Evolutionary conservation across 1,140 invertebrate genomes (phyloP).

Genomic region (Maniola jurtina): DNA sequence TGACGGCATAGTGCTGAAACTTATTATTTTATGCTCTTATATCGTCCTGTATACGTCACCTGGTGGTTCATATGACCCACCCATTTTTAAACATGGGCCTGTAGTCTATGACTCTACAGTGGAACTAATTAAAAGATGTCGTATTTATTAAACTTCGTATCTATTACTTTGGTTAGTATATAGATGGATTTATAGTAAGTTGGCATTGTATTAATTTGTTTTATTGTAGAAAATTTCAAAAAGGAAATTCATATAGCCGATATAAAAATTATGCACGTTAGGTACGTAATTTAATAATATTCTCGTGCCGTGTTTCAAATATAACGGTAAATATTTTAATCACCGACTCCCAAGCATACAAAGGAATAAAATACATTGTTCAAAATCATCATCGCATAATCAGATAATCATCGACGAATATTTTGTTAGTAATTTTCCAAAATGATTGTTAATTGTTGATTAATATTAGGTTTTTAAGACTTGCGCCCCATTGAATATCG

Average conservation of each 20-base stretch:
- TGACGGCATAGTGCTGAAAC: no score
- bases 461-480: slow-evolving; percentile 65
- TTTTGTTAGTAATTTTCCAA: slow-evolving; percentile 27
- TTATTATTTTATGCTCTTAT: no score
- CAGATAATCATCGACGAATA: slow-evolving; percentile 25
- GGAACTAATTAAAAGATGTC: background rate
- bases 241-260: background rate
- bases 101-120: background rate
- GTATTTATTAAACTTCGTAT: background rate
- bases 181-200: no score
- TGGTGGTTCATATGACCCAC: no score
- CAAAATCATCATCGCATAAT: background rate
- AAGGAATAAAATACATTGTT: background rate
- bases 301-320: no score
- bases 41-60: no score
- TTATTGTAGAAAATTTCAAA: no score
- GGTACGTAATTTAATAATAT: no score
- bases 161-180: no score
- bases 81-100: no score
- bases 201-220: no score
- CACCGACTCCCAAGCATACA: background rate
- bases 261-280: background rate
- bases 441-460: slow-evolving; percentile 50
- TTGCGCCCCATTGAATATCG: slow-evolving; percentile 59
- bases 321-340: no score